phyloP scores from a whole-genome alignment of 2,888 invertebrate species.

The Hydrotaea cyrtoneurina region DNA sequence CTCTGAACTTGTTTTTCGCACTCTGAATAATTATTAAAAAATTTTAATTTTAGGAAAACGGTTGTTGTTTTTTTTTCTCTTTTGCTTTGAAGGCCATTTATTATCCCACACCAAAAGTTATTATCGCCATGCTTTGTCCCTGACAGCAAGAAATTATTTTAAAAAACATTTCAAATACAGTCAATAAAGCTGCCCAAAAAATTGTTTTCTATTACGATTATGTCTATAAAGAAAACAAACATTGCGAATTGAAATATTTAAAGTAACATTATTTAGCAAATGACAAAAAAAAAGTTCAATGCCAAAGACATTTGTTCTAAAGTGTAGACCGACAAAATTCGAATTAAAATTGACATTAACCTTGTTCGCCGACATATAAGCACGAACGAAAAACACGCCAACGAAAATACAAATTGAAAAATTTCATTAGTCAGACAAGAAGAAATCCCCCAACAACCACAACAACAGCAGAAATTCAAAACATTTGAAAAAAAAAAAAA shows the following conservation, averaged over 20 bases:
- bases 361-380: conserved; percentile 42
- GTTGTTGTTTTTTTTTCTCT: too few species aligned
- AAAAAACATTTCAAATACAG: neutral
- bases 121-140: neutral
- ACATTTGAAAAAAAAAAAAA: conserved; percentile 17
- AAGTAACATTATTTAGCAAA: conserved; percentile 9
- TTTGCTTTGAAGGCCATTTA: neutral
- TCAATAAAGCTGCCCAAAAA: neutral
- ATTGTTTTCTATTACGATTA: neutral
- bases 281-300: conserved; percentile 59
- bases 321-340: conserved; percentile 28
- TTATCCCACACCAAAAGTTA: neutral
- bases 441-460: conserved; percentile 11
- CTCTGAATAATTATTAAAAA: too few species aligned
- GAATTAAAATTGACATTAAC: conserved; percentile 59
- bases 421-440: conserved; percentile 41
- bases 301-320: conserved; percentile 56
- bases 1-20: too few species aligned
- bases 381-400: neutral
- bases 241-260: conserved; percentile 9
- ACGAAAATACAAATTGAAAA: neutral
- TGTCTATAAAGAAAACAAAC: neutral
- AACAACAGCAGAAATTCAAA: neutral
- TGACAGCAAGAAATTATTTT: conserved; percentile 1
- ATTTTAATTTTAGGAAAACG: too few species aligned